Conservation (phyloP, 2,797 vertebrate species). For the Scolopax bukidnonensis region DNA sequence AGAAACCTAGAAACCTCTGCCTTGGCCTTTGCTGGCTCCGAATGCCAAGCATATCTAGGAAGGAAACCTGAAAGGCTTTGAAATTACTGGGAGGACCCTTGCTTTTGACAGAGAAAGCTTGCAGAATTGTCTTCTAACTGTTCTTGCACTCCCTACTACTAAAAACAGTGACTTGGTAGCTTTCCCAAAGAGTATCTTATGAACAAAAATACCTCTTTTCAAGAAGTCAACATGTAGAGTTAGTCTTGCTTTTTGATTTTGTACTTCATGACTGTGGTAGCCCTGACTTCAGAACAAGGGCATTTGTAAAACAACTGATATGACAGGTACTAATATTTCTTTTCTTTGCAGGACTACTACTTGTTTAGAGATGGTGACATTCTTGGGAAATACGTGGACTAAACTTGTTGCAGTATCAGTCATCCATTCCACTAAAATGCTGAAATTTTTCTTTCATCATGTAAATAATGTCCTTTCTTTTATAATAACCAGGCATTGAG, state of each 20-base stretch:
- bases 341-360: conserved; percentile 90
- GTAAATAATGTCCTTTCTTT: conserved; percentile 82
- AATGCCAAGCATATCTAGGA: background rate
- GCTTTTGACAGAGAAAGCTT: background rate
- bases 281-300: background rate
- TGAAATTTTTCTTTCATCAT: conserved; percentile 76
- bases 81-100: background rate
- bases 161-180: background rate
- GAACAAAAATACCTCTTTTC: background rate
- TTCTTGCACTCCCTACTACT: background rate
- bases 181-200: background rate
- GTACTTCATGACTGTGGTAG: background rate
- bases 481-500: conserved; percentile 73
- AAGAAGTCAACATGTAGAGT: background rate
- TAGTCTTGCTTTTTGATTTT: background rate
- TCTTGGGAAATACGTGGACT: conserved; percentile 94
- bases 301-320: background rate
- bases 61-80: background rate
- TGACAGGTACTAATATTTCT: background rate
- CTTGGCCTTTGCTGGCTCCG: background rate
- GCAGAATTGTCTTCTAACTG: background rate
- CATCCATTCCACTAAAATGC: conserved; percentile 77
- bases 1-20: background rate
- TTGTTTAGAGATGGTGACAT: conserved; percentile 97
- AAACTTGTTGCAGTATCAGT: conserved; percentile 72